Evolutionary conservation across 2,797 vertebrate genomes (phyloP).

Genomic region (Sebastes itinus): DNA sequence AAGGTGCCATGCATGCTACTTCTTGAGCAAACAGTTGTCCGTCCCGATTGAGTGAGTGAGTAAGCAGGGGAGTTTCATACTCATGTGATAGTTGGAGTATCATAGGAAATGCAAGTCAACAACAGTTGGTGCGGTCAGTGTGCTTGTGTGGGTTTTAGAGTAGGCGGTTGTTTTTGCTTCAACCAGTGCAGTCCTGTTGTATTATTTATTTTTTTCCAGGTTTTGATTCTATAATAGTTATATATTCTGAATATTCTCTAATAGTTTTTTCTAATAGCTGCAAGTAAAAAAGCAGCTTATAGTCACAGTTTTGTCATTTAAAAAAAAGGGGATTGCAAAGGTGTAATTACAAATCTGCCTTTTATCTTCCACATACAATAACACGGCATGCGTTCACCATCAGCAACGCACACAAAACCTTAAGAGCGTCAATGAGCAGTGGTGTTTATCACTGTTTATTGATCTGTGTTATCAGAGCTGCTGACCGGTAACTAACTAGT

Average conservation of each 20-base stretch:
- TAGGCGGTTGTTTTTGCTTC: constrained; percentile 52
- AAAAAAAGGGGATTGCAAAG: not conserved
- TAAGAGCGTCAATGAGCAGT: not conserved
- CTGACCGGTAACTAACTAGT: constrained; percentile 53
- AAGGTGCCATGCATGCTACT: not conserved
- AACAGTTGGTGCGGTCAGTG: constrained; percentile 44
- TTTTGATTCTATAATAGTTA: not conserved
- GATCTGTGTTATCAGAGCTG: constrained; percentile 8
- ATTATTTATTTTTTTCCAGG: constrained; percentile 14
- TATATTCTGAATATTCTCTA: too few species aligned
- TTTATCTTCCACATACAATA: not conserved
- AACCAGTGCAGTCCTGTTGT: constrained; percentile 3
- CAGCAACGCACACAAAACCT: not conserved
- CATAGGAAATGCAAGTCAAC: constrained; percentile 35
- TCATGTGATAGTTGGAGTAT: constrained; percentile 36
- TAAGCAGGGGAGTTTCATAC: constrained; percentile 3
- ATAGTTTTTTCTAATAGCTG: not conserved
- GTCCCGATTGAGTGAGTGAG: not conserved
- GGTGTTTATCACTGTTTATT: not conserved
- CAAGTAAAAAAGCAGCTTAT: not conserved
- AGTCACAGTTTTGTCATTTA: not conserved
- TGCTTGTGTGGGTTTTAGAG: constrained; percentile 57
- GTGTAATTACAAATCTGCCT: not conserved
- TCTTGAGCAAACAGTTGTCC: constrained; percentile 10
- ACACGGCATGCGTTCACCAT: not conserved